Base-by-base conservation (phyloP, 2,797 vertebrate genomes). In the Trachurus trachurus region DNA sequence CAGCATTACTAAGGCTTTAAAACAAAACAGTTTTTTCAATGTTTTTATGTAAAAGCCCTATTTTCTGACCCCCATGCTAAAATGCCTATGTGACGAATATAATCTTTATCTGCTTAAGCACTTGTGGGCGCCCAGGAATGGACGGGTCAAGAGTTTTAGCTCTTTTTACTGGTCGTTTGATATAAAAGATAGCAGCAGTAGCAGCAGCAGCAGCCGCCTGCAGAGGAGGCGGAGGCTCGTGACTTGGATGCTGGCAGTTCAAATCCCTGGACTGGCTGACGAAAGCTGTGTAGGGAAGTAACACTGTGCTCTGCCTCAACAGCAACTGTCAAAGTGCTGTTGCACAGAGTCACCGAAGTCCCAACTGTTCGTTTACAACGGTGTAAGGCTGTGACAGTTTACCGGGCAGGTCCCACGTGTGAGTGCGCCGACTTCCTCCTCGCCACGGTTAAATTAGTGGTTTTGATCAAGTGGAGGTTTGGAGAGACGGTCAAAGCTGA, bases 91-190 rank as follows among this genome's bases (percentile, higher is more conserved):
- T 77, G 65, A 87, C 70, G 66, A 86, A 83, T 80, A 84, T 85
- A 85, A 85, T 88, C 88, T 88, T 87, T 87, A 90, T 90, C 84
- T 78, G 74, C 84, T 90, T 87, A 87, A 87, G 88, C 75, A 86
- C 81, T 91, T 84, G 83, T 83, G 78, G 76, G 84, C 10, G 39
- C 69, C 79, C 78, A 85, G 84, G 65, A 88, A 81, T 7, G 71
- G 63, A 67, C 11, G 66, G 88, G 86, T 89, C 87, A 87, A 80
- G 78, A 83, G 83, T 84, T 88, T 80, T 71, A 75, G 81, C 82
- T 82, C 67, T 79, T 83, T 75, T 67, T 26, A 80, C 78, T 76
- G 86, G 78, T 78, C 10, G 16, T 86, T 64, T 81, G 69, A 82
- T 79, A 63, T 78, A 62, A 88, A 85, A 84, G 70, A 76, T 50